Evolutionary conservation across 1,140 invertebrate species (phyloP).

Genomic region (Magallana angulata): DNA sequence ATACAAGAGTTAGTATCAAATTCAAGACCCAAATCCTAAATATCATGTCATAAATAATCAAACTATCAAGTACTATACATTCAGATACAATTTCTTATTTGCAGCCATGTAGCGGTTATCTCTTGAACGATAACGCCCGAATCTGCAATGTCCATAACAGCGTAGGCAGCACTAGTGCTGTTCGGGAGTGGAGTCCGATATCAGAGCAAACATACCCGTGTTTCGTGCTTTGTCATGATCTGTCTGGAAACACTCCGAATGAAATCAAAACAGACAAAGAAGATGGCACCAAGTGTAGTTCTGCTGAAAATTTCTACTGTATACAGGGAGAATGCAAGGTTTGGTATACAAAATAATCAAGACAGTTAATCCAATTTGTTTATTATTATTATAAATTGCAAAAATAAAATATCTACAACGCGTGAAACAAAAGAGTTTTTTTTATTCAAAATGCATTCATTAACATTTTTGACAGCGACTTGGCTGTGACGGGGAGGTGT

Average conservation of each 20-base stretch:
- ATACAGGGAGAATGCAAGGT: slow-evolving; percentile 52
- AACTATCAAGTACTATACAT: background rate
- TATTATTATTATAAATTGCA: no score
- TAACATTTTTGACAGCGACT: slow-evolving; percentile 34
- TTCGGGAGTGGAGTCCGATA: slow-evolving; percentile 39
- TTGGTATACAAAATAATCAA: background rate
- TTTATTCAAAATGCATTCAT: no score
- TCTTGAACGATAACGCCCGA: background rate
- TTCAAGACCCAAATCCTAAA: background rate
- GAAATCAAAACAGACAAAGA: slow-evolving; percentile 42
- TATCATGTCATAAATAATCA: background rate
- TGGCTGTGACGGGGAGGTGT: slow-evolving; percentile 51
- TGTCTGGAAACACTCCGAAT: slow-evolving; percentile 47
- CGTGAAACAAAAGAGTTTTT: no score
- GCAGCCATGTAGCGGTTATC: slow-evolving; percentile 21
- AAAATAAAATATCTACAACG: no score
- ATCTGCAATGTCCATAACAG: background rate
- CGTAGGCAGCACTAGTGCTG: background rate
- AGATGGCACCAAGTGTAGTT: slow-evolving; percentile 49
- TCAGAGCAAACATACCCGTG: slow-evolving; percentile 52
- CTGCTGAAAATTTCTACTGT: slow-evolving; percentile 46
- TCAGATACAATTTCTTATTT: background rate
- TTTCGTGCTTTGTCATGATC: slow-evolving; percentile 44
- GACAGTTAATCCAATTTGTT: no score
- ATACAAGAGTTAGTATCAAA: slow-evolving; percentile 41